Base-by-base conservation (phyloP, 2,888 invertebrate species). In the Desoria tigrina region DNA sequence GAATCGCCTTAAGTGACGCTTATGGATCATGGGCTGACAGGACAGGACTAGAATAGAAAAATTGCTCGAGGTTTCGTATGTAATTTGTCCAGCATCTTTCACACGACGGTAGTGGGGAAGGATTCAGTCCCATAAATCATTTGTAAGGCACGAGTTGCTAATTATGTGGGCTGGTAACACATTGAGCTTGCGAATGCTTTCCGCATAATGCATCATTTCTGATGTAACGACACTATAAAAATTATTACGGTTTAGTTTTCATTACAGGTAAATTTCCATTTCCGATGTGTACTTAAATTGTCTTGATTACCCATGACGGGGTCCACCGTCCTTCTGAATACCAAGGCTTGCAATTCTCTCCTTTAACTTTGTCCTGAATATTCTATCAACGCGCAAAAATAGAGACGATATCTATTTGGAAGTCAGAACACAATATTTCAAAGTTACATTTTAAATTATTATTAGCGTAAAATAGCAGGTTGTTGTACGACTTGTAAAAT, bases 261-360 rank as follows among this genome's bases (percentile, higher is more conserved):
- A 49, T n/a, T 51, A 32, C 11, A 9, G 26, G 49, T 54, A 42
- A 63, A 57, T 26, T 23, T 32, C 32, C 32, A 4, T 32, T 32
- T 32, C 32, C 32, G 4, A 7, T 32, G 11, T 32, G 16, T n/a
- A 28, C 9, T 54, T n/a, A 49, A 53, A 27, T 50, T 51, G 21
- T 50, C n/a, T 50, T 71, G 37, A 21, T 77, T 79, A 84, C 84
- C 94, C 95, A 80, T 96, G 95, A 79, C 95, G 93, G 1, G 96
- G 96, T 55, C 95, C 94, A n/a, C 95, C 95, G 82, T 96, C 93
- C 76, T 94, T 95, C 63, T 88, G 87, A 75, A 97, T 92, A 79
- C 93, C 92, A 84, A 94, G 87, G 80, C 88, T 89, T 2, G 86
- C 79, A 74, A 97, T 83, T 79, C 93, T 91, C 77, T 92, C 90